phyloP scores from a whole-genome alignment of 2,888 invertebrate species.

The Toxonevra muliebris region DNA sequence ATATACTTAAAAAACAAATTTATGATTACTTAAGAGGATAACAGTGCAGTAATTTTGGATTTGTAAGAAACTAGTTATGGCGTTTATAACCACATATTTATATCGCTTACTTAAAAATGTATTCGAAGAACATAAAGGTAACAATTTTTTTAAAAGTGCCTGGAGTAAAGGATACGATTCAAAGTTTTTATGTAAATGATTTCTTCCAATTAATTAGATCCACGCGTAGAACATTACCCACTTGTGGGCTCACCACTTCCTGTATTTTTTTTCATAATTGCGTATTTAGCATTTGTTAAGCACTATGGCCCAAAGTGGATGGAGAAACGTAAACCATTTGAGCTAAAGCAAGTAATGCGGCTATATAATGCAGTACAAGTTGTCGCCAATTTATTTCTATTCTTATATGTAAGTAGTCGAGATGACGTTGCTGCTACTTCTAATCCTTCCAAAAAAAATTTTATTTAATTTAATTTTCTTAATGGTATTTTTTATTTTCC shows the following conservation, averaged over 20 bases:
- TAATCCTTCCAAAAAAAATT: not conserved
- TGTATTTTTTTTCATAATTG: conserved; percentile 66
- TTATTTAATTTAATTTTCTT: conserved; percentile 31
- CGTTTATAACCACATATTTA: conserved; percentile 50
- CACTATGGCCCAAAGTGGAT: conserved; percentile 78
- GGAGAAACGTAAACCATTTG: conserved; percentile 72
- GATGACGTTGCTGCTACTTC: not conserved
- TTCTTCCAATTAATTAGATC: conserved; percentile 41
- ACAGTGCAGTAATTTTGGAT: not conserved
- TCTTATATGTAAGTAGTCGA: conserved; percentile 42
- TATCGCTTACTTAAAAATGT: conserved; percentile 44
- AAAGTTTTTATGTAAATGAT: not conserved
- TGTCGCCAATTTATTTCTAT: conserved; percentile 40
- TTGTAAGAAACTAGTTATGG: conserved; percentile 35
- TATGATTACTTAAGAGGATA: not conserved
- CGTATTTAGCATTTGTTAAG: conserved; percentile 76
- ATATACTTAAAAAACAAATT: too few relatives aligned
- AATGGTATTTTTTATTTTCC: conserved; percentile 25
- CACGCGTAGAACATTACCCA: conserved; percentile 70
- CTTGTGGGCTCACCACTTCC: conserved; percentile 75
- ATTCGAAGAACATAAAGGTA: conserved; percentile 47
- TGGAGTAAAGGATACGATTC: not conserved
- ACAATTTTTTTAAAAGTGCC: too few relatives aligned
- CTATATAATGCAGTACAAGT: conserved; percentile 74
- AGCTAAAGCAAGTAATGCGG: conserved; percentile 72